Percentiles rank a stretch among this genome's conserved stretches.
Evolutionary conservation across 2,888 invertebrate genomes (phyloP).

Genomic region (Apodemia duryi): DNA sequence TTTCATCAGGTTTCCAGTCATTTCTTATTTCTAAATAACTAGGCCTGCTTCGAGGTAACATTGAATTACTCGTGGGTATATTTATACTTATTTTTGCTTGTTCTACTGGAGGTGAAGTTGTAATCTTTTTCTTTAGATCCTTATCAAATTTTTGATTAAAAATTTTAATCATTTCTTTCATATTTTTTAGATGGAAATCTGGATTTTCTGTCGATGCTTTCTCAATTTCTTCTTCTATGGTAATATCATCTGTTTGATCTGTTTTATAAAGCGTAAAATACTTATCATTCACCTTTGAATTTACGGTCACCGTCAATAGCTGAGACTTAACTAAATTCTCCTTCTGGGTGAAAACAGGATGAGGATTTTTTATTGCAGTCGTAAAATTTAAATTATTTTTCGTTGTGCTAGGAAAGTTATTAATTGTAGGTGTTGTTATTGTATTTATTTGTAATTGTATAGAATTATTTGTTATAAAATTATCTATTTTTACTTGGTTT

Average conservation of each 20-base stretch:
- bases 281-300: neutral
- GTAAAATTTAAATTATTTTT: neutral
- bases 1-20: constrained; percentile 46
- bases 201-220: constrained; percentile 26
- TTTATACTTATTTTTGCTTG: constrained; percentile 22
- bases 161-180: constrained; percentile 24
- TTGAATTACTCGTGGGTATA: constrained; percentile 35
- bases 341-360: neutral
- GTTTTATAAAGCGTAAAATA: constrained; percentile 15
- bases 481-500: neutral
- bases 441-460: neutral
- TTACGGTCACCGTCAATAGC: neutral
- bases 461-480: neutral
- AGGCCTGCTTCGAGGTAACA: constrained; percentile 44
- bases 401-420: neutral
- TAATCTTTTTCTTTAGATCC: too few species aligned
- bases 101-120: neutral
- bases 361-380: neutral
- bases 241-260: constrained; percentile 33
- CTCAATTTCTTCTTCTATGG: constrained; percentile 36
- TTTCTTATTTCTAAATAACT: constrained; percentile 50
- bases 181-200: constrained; percentile 24
- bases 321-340: neutral
- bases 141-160: constrained; percentile 18
- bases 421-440: neutral